Conservation (phyloP, 2,888 invertebrate species). For the Eupithecia tripunctaria region DNA sequence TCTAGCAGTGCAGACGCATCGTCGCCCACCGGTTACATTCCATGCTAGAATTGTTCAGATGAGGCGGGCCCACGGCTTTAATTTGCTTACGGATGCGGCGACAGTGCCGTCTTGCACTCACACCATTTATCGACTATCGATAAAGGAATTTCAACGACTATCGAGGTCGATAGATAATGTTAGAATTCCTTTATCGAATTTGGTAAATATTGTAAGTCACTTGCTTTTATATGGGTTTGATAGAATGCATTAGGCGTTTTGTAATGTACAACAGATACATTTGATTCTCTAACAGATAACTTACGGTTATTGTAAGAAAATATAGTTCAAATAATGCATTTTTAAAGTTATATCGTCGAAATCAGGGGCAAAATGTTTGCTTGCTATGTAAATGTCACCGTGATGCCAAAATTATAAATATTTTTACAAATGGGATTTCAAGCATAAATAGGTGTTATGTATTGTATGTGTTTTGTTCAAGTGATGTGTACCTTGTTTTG, state of each 20-base stretch:
- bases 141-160: slow-evolving; percentile 27
- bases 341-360: slow-evolving; percentile 16
- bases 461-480: slow-evolving; percentile 19
- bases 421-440: slow-evolving; percentile 1
- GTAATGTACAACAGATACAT: slow-evolving; percentile 18
- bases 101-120: slow-evolving; percentile 37
- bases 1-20: slow-evolving; percentile 20
- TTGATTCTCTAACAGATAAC: slow-evolving; percentile 12
- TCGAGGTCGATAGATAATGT: slow-evolving; percentile 26
- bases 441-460: neutral
- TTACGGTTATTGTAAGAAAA: slow-evolving; percentile 24
- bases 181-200: slow-evolving; percentile 21
- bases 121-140: slow-evolving; percentile 34
- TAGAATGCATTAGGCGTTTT: slow-evolving; percentile 33
- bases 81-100: slow-evolving; percentile 43
- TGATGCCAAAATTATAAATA: slow-evolving; percentile 34
- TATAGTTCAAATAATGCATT: slow-evolving; percentile 36
- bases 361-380: slow-evolving; percentile 21
- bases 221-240: slow-evolving; percentile 52
- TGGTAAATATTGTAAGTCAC: slow-evolving; percentile 34
- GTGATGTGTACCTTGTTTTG: slow-evolving; percentile 20
- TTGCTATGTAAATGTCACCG: slow-evolving; percentile 22
- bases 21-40: slow-evolving; percentile 46
- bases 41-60: slow-evolving; percentile 39
- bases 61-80: slow-evolving; percentile 38